These are phyloP conservation scores for Anastrepha ludens DNA, from an alignment of 1,140 invertebrate genomes.

Conservation along the genomic window DNA sequence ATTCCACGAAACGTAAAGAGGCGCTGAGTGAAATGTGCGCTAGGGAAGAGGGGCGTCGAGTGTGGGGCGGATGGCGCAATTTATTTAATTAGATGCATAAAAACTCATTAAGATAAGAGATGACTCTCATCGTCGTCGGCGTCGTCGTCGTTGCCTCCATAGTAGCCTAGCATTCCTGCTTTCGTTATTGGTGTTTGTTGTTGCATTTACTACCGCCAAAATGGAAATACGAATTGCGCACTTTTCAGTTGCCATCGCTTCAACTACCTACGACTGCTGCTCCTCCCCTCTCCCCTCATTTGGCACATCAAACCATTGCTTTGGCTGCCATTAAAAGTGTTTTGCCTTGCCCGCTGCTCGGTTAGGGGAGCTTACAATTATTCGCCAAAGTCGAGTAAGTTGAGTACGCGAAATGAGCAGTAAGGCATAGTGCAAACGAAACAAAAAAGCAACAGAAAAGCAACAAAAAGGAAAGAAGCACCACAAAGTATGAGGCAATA, in stretches of 20 bases:
- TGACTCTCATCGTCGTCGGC: conserved; percentile 14
- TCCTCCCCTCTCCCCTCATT: background rate
- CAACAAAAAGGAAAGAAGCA: background rate
- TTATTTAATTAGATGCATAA: conserved; percentile 53
- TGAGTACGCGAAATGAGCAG: conserved; percentile 19
- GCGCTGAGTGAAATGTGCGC: background rate
- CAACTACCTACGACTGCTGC: background rate
- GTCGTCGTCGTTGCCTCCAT: background rate
- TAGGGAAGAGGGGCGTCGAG: background rate
- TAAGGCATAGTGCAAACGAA: background rate
- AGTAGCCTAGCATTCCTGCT: background rate
- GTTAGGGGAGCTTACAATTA: conserved; percentile 22
- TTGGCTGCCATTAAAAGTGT: background rate
- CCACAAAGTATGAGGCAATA: background rate
- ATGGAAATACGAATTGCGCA: conserved; percentile 51
- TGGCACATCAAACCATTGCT: background rate
- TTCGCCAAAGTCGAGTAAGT: background rate
- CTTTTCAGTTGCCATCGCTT: background rate
- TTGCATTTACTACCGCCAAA: background rate
- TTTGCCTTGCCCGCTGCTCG: background rate
- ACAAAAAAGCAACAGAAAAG: background rate
- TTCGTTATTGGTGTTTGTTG: conserved; percentile 15
- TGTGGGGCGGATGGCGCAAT: conserved; percentile 10
- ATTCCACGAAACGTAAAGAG: background rate
- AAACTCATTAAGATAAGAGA: conserved; percentile 54